Evolutionary conservation across 2,888 invertebrate genomes (phyloP), one percentile per base, ranked within the genome.

Genomic region (Drosophila stalkeri): DNA sequence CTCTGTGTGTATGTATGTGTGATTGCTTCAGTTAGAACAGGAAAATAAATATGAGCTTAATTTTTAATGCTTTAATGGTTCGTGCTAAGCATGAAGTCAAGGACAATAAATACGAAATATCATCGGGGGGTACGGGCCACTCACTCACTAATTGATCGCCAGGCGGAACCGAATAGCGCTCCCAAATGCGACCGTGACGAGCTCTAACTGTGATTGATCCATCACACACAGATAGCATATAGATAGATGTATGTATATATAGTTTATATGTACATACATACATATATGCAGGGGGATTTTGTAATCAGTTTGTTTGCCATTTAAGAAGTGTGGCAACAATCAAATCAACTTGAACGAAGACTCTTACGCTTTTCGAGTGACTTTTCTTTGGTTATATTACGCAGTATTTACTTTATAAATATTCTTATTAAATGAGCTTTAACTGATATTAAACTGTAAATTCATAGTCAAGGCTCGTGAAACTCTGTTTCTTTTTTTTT

Each of bases 221-320:
- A 78, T 77, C 77, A 75, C 63, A 72, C 41, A 60, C 35, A 41
- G 41, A 41, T 41, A 41, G 41, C 47, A 47, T 11, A 51, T 8
- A 27, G 27, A 6, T 27, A 27, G 27, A 27, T 27, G 27, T 27
- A 49, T 27, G 16, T 16, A 47, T 9, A 31, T 35, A 18, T 41
- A 6, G 27, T 27, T 27, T 27, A 44, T 23, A 14, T 43, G 43
- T 20, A 14, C 33, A 18, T n/a, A 49, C 33, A 2, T 2, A 9
- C 12, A 55, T 20, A 11, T 27, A 11, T 47, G 18, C 44, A 20
- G 23, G 37, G 20, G 39, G 39, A 63, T 61, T 77, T 72, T 63
- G 49, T 69, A 69, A 77, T 74, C 70, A 78, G 75, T 77, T 78
- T 77, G 56, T 66, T 77, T 77, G 69, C 56, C 56, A 54, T 74